A percentile compares a stretch with the other conserved stretches of the same genome.
Conservation (phyloP, 2,888 invertebrate species). For the Caenorhabditis panamensis region DNA sequence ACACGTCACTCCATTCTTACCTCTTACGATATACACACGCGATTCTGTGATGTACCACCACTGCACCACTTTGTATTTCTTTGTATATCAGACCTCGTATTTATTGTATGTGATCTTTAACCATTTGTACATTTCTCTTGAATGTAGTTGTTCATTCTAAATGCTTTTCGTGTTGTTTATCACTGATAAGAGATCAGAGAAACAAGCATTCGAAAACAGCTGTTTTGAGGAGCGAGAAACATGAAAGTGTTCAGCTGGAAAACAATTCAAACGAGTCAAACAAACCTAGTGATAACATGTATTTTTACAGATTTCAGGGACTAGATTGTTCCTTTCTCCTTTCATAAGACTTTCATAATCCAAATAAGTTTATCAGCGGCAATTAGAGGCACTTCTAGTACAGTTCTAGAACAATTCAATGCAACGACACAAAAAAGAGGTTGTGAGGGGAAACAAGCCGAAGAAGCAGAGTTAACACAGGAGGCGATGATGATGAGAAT, state of each 20-base stretch:
- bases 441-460: background rate
- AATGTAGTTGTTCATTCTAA: background rate
- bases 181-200: background rate
- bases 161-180: background rate
- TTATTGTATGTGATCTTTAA: background rate
- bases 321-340: too few species aligned
- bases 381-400: constrained; percentile 33
- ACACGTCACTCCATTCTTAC: background rate
- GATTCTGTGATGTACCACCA: background rate
- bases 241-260: too few species aligned
- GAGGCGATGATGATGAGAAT: constrained; percentile 40
- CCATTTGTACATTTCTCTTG: background rate
- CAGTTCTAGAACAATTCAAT: constrained; percentile 16
- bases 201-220: background rate
- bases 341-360: too few species aligned
- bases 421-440: background rate
- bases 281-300: too few species aligned
- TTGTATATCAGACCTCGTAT: constrained; percentile 6
- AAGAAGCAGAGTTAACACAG: constrained; percentile 37
- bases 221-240: too few species aligned
- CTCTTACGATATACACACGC: too few species aligned
- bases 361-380: constrained; percentile 6
- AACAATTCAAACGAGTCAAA: too few species aligned
- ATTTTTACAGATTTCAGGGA: too few species aligned
- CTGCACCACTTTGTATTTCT: constrained; percentile 7